phyloP scores from a whole-genome alignment of 2,888 invertebrate genomes.

The Pomacea canaliculata region DNA sequence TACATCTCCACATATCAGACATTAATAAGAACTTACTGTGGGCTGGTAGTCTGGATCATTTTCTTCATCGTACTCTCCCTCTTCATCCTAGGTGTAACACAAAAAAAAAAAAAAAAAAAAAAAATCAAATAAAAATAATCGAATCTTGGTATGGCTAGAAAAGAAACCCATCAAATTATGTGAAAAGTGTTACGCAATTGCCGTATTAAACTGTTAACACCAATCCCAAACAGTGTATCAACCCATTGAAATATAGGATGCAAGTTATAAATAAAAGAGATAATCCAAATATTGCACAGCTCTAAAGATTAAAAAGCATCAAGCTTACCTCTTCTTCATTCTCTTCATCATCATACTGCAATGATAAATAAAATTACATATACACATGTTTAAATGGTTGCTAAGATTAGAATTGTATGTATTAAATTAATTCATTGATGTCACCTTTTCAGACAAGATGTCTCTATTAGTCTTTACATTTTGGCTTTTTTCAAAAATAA shows the following conservation, averaged over 20 bases:
- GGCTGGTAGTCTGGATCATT: slow-evolving; percentile 61
- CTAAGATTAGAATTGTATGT: no score
- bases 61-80: slow-evolving; percentile 63
- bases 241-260: no score
- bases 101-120: background rate
- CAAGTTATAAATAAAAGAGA: background rate
- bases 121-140: background rate
- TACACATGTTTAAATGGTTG: no score
- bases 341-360: slow-evolving; percentile 47
- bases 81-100: slow-evolving; percentile 43
- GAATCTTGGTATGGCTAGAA: no score
- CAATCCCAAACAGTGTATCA: no score
- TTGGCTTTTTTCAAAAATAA: no score
- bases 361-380: slow-evolving; percentile 19
- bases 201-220: no score
- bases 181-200: no score
- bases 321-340: slow-evolving; percentile 43
- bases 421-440: no score
- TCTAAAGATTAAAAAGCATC: background rate
- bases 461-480: no score
- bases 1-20: no score
- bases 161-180: background rate
- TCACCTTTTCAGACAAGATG: no score
- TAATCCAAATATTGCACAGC: background rate
- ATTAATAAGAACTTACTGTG: slow-evolving; percentile 41